Percentiles rank a stretch among this genome's conserved stretches.
phyloP scores from a whole-genome alignment of 2,113 vertebrate genomes.

The Forbesichthys agassizii region DNA sequence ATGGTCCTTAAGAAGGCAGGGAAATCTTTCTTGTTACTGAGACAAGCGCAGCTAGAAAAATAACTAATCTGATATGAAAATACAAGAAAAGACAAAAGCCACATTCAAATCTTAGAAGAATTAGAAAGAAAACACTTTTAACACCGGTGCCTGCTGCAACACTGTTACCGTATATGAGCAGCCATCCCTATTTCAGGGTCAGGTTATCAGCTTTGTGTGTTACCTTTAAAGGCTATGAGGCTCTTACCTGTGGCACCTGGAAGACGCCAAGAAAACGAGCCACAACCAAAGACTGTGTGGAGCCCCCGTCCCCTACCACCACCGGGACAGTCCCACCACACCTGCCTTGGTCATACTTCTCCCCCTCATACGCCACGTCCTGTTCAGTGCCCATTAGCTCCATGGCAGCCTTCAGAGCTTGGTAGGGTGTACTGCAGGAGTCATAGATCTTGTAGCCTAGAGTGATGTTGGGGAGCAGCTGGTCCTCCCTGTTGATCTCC shows the following conservation, averaged over 20 bases:
- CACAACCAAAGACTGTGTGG: conserved; percentile 79
- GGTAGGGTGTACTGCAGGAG: conserved; percentile 73
- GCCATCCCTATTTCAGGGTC: neutral
- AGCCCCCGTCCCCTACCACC: conserved; percentile 80
- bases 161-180: no score
- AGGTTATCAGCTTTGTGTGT: neutral
- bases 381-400: conserved; percentile 63
- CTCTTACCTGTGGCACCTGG: conserved; percentile 75
- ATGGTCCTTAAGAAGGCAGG: conserved; percentile 81
- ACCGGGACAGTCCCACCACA: conserved; percentile 61
- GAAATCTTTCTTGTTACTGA: conserved; percentile 78
- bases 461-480: conserved; percentile 74
- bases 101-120: neutral
- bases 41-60: conserved; percentile 80
- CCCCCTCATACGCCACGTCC: neutral
- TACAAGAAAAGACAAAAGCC: neutral
- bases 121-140: neutral
- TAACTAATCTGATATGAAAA: conserved; percentile 76
- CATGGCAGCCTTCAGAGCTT: conserved; percentile 72
- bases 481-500: conserved; percentile 72
- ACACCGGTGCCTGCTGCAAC: no score
- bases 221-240: neutral
- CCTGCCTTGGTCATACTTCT: conserved; percentile 9
- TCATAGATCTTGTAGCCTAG: conserved; percentile 80
- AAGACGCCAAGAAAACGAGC: conserved; percentile 76